These are phyloP conservation scores for Apotomis betuletana DNA, from an alignment of 2,888 invertebrate genomes.

Conservation along the genomic window DNA sequence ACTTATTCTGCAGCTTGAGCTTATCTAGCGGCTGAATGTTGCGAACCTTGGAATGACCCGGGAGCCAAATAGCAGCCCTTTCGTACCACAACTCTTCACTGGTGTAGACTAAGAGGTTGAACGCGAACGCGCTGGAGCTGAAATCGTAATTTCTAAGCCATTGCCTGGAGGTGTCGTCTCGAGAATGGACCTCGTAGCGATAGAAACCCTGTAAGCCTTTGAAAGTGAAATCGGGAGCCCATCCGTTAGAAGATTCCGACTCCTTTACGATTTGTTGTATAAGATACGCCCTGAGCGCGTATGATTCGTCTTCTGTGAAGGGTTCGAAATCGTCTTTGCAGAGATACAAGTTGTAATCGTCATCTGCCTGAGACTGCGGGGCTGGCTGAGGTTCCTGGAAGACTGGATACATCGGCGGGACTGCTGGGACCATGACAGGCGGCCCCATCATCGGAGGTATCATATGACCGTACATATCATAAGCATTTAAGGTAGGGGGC, in stretches of 20 bases:
- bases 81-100: slow-evolving; percentile 76
- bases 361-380: slow-evolving; percentile 33
- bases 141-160: slow-evolving; percentile 71
- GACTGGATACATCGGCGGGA: slow-evolving; percentile 28
- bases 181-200: slow-evolving; percentile 67
- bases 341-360: slow-evolving; percentile 60
- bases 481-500: background rate
- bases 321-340: slow-evolving; percentile 72
- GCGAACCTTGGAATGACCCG: slow-evolving; percentile 66
- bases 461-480: slow-evolving; percentile 27
- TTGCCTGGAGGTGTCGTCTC: slow-evolving; percentile 61
- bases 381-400: slow-evolving; percentile 15
- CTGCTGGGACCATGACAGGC: slow-evolving; percentile 47
- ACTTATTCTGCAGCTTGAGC: slow-evolving; percentile 68
- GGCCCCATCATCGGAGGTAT: slow-evolving; percentile 42
- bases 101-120: slow-evolving; percentile 69
- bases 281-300: slow-evolving; percentile 62
- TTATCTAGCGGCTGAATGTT: slow-evolving; percentile 67
- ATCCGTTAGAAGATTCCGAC: slow-evolving; percentile 56
- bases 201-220: slow-evolving; percentile 65
- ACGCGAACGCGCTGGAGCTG: slow-evolving; percentile 55
- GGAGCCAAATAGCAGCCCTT: slow-evolving; percentile 75
- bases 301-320: slow-evolving; percentile 59
- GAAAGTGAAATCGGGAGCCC: slow-evolving; percentile 68
- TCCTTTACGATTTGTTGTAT: slow-evolving; percentile 61